Evolutionary conservation across 2,888 invertebrate species (phyloP), one percentile per base, ranked within the genome.

Genomic region (Lasioglossum villosulum): DNA sequence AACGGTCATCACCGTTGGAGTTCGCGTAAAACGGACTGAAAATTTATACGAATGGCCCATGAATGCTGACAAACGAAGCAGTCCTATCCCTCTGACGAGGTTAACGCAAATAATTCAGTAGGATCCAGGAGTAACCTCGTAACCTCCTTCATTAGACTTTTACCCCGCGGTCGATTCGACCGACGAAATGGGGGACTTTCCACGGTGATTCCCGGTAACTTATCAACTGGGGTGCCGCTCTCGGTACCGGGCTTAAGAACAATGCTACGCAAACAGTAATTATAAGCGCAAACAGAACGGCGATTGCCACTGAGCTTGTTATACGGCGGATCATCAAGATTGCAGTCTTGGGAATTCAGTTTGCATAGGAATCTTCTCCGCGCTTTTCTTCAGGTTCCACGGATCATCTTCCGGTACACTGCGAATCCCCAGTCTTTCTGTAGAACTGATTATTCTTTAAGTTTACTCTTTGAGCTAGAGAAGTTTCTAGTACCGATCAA

Each of bases 261-360:
- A 88, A 90, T 88, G 87, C 84, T 86, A 59, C 63, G 84, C 86
- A 89, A 89, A 89, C 88, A 90, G 88, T 89, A 89, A 89, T 89
- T 87, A 89, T 89, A 89, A 89, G 84, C 68, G 83, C 89, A 89
- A 89, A 89, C 86, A 89, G 86, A 83, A 82, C 87, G 84, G 84
- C 80, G 84, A 87, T 85, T 81, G 88, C 78, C 84, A 71, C 42
- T 23, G 76, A 66, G 82, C 45, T 82, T 75, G 72, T 86, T 74
- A 30, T 71, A 73, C 59, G 82, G 75, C 68, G 86, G 76, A 77
- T 82, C 79, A 79, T 86, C 77, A 79, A 68, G 78, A 78, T 75
- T 72, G 63, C 72, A 37, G n/a, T 30, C 30, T 59, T 74, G 75
- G 78, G 84, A 37, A 37, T 71, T 84, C 84, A 10, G 63, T 79